Evolutionary conservation across 2,797 vertebrate genomes (phyloP).

Genomic region (Brachyalestes nurse): DNA sequence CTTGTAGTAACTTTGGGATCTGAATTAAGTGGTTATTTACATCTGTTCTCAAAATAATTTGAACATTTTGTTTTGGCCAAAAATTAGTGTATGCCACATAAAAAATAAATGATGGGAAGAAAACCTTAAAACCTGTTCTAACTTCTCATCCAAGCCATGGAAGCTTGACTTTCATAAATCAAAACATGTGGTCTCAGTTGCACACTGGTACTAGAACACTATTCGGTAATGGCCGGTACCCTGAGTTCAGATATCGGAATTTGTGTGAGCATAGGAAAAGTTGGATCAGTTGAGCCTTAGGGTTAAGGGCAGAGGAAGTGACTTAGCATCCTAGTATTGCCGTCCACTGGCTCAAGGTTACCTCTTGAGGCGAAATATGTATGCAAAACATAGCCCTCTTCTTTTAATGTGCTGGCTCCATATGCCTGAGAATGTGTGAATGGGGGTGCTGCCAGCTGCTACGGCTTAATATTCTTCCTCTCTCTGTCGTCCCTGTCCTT

Average conservation of each 20-base stretch:
- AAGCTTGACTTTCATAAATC: too few species aligned
- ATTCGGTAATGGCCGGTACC: not conserved
- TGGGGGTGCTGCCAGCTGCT: slow-evolving; percentile 63
- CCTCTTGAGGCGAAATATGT: slow-evolving; percentile 56
- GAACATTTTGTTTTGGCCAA: too few species aligned
- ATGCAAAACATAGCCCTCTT: slow-evolving; percentile 54
- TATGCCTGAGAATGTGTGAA: slow-evolving; percentile 59
- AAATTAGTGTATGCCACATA: too few species aligned
- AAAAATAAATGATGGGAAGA: too few species aligned
- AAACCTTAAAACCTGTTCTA: too few species aligned
- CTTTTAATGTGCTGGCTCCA: slow-evolving; percentile 61
- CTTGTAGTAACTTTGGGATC: too few species aligned
- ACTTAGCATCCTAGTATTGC: slow-evolving; percentile 12
- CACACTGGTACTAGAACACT: not conserved
- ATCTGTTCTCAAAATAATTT: too few species aligned
- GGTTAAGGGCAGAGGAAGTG: slow-evolving; percentile 13
- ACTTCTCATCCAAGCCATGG: too few species aligned
- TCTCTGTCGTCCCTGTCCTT: slow-evolving; percentile 65
- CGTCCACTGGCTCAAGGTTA: slow-evolving; percentile 63
- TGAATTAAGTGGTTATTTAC: too few species aligned
- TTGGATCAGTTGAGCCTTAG: not conserved
- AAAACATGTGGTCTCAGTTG: too few species aligned
- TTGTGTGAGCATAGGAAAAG: not conserved
- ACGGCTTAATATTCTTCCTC: slow-evolving; percentile 60
- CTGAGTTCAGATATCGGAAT: not conserved